These are phyloP conservation scores for Drosophila neotestacea DNA, from an alignment of 2,888 invertebrate genomes.

Conservation along the genomic window DNA sequence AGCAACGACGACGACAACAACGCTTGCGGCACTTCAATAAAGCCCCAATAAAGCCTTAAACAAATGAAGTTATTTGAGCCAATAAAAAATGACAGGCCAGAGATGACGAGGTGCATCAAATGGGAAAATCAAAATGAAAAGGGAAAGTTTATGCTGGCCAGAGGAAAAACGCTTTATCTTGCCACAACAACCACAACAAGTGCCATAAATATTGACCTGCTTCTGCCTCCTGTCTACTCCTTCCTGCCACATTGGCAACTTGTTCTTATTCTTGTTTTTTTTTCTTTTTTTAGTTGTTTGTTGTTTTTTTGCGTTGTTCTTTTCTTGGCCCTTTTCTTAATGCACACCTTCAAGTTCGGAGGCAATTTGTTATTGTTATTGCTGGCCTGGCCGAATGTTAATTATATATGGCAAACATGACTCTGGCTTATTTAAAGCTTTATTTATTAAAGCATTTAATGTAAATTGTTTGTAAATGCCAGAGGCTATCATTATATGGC, in stretches of 20 bases:
- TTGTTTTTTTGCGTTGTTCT: constrained; percentile 26
- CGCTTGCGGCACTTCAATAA: constrained; percentile 58
- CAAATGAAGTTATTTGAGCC: constrained; percentile 78
- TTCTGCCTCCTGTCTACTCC: constrained; percentile 11
- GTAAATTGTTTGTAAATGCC: constrained; percentile 79
- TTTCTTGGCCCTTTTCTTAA: constrained; percentile 43
- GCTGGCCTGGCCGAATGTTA: constrained; percentile 47
- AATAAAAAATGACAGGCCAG: constrained; percentile 66
- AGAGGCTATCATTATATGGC: constrained; percentile 70
- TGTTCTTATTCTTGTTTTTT: constrained; percentile 14
- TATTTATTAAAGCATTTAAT: constrained; percentile 80
- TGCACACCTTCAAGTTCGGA: constrained; percentile 59
- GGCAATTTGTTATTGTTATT: constrained; percentile 74
- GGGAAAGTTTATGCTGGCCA: constrained; percentile 59
- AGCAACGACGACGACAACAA: constrained; percentile 6
- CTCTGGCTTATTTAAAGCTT: constrained; percentile 72
- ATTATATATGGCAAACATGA: constrained; percentile 60
- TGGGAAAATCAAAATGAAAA: constrained; percentile 47
- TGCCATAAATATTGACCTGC: constrained; percentile 69
- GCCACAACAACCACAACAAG: constrained; percentile 43
- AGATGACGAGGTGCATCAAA: constrained; percentile 54
- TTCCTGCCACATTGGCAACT: constrained; percentile 29
- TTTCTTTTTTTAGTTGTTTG: constrained; percentile 8
- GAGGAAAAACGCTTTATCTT: constrained; percentile 35
- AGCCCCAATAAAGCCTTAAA: constrained; percentile 71